Evolutionary conservation across 2,888 invertebrate species (phyloP), one percentile per base, ranked within the genome.

Genomic region (Plusia festucae): DNA sequence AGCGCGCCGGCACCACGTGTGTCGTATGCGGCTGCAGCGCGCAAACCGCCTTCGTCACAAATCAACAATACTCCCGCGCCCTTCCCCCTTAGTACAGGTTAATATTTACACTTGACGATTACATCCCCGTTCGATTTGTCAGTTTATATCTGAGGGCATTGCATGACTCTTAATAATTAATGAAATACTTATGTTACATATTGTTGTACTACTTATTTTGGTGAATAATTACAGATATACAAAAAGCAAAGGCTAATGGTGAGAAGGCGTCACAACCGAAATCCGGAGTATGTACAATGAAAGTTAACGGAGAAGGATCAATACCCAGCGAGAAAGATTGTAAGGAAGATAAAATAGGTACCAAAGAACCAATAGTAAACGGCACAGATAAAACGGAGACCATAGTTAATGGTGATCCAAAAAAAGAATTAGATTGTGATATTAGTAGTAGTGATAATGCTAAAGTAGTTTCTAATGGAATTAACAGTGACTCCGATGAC

Each of bases 401-500:
- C 82, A 85, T 92, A 85, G 79, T 90, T 77, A 94, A 95, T 82
- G 94, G 93, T 85, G 89, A 91, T 78, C 84, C 90, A 85, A 93
- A 91, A 90, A 91, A 90, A 87, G 85, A 88, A 87, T 89, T 89
- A 87, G 92, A 93, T 90, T 95, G 95, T 94, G 95, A 95, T 95
- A 95, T 94, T 95, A 94, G 93, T 90, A 92, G 91, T 94, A 94
- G 88, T 92, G 88, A 90, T 92, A 93, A 89, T 87, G 84, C 88
- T 92, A 94, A 93, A 91, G 76, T 94, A 94, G 93, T 93, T 89
- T 89, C 91, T 92, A 95, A 95, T 89, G 95, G 95, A 85, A 85
- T 90, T 82, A 90, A 86, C 84, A 91, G 90, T 88, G 91, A 94
- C 88, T 88, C 90, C 75, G 92, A 93, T 79, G 91, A 93, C 74